phyloP scores from a whole-genome alignment of 2,113 vertebrate species.

The Semnornis frantzii region DNA sequence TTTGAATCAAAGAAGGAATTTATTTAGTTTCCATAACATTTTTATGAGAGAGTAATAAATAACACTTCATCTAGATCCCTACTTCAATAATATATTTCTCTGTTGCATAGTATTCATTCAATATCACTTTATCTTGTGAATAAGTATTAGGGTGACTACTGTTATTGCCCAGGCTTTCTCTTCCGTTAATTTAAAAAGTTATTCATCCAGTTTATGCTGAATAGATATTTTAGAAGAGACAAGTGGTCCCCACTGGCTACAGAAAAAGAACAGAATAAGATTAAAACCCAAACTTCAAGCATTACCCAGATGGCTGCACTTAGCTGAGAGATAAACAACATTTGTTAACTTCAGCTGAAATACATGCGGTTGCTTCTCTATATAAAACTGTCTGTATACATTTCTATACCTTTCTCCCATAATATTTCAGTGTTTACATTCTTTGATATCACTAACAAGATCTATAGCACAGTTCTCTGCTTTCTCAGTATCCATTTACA shows the following conservation, averaged over 20 bases:
- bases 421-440: not conserved
- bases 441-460: not conserved
- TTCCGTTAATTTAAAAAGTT: not conserved
- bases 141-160: not conserved
- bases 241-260: not conserved
- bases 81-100: not conserved
- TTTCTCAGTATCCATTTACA: not conserved
- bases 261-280: not conserved
- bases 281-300: not conserved
- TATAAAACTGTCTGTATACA: not conserved
- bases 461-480: not conserved
- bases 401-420: not conserved
- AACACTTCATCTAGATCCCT: not conserved
- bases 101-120: not conserved
- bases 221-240: not conserved
- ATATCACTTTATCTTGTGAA: not conserved
- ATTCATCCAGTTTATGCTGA: not conserved
- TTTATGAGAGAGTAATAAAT: not conserved
- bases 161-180: not conserved
- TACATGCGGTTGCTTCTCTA: accelerated
- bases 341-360: not conserved
- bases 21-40: not conserved
- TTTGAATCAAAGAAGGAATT: not conserved
- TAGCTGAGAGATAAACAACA: not conserved
- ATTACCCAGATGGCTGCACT: not conserved